Percentiles rank a stretch among this genome's conserved stretches.
Evolutionary conservation across 2,797 vertebrate species (phyloP).

Genomic region (Acrocephalus scirpaceus): DNA sequence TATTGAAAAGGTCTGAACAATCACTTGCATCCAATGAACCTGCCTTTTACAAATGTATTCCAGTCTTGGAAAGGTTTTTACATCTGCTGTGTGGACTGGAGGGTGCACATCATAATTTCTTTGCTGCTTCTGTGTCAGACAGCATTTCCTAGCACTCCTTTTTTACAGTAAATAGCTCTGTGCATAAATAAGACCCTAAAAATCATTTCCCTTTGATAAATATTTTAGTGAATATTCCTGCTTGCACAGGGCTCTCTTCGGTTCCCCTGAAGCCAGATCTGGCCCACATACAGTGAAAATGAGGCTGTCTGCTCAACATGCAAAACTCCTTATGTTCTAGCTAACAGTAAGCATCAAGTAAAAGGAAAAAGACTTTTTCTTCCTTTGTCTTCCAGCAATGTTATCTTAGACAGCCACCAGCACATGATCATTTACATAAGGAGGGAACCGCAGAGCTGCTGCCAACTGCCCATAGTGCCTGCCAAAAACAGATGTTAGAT

Average conservation of each 20-base stretch:
- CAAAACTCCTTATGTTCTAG: constrained; percentile 39
- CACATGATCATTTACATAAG: constrained; percentile 65
- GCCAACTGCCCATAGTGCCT: constrained; percentile 66
- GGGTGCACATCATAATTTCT: background rate
- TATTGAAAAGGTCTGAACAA: background rate
- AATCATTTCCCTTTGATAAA: constrained; percentile 39
- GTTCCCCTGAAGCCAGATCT: constrained; percentile 47
- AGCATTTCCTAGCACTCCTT: background rate
- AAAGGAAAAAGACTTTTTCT: constrained; percentile 61
- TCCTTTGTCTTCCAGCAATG: constrained; percentile 53
- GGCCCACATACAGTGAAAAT: constrained; percentile 58
- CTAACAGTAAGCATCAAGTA: constrained; percentile 14
- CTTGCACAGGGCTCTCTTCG: background rate
- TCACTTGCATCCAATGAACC: background rate
- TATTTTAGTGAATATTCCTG: constrained; percentile 48
- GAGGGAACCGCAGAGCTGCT: constrained; percentile 58
- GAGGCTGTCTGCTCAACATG: constrained; percentile 38
- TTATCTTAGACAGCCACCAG: constrained; percentile 60
- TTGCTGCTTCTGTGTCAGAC: background rate
- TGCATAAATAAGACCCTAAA: constrained; percentile 36
- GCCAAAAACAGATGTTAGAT: constrained; percentile 72
- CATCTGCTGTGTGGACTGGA: background rate
- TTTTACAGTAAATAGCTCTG: constrained; percentile 11
- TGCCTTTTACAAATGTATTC: background rate
- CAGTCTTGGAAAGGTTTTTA: background rate